Evolutionary conservation across 2,888 invertebrate species (phyloP), one percentile per base, ranked within the genome.

Genomic region (Drosophila multiciliata): DNA sequence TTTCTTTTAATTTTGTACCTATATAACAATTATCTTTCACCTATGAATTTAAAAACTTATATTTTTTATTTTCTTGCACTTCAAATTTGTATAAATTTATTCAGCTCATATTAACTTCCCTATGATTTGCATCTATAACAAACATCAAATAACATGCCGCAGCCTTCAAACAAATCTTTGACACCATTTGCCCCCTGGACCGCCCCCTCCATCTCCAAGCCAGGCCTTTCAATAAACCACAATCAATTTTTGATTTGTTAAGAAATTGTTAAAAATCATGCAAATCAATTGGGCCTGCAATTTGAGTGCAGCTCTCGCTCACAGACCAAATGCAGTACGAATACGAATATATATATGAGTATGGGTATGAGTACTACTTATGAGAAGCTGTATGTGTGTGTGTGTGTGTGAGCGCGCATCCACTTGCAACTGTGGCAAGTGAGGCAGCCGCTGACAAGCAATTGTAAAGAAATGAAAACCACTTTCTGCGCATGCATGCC

Each of bases 391-490:
- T 62, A 42, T 29, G 29, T 29, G 36, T 38, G 50, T 52, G 57
- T 42, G 52, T 71, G 53, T 63, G 62, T 70, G 57, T 69, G 54
- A 26, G 54, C 32, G 40, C 35, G 65, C 63, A 38, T 52, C 55
- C 60, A 65, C 49, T 73, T 65, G 75, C 75, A 80, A 75, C 80
- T 78, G 79, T 63, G 55, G 78, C 75, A 78, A 75, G 75, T 78
- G 79, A 57, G 69, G 81, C 78, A 63, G 67, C 60, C 79, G 79
- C 81, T 80, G 78, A 78, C 81, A 75, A 80, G 83, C 78, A 74
- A 77, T 89, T 76, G 83, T 78, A 82, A 90, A 88, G 85, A 92
- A 91, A 91, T 91, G 91, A 90, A 92, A 91, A 91, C 91, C 91
- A 91, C 92, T 91, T 91, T 91, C 91, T 91, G 91, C 86, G 83